Evolutionary conservation across 1,140 invertebrate genomes (phyloP).

Genomic region (Bombus sylvicola): DNA sequence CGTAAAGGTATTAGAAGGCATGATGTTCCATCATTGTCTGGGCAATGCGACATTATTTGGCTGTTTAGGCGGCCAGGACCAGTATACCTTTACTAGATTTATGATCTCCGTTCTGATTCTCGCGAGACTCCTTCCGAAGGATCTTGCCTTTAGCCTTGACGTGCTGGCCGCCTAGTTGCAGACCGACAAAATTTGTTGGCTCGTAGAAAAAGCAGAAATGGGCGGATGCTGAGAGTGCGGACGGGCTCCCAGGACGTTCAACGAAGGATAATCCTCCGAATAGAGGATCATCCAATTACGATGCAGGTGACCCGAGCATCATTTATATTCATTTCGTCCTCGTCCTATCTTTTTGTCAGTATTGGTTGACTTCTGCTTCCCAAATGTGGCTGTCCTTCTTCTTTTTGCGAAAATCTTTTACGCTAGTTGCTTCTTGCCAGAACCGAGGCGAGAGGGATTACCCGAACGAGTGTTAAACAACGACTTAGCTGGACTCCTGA

Average conservation of each 20-base stretch:
- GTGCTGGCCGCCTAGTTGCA: background rate
- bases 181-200: conserved; percentile 47
- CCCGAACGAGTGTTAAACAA: conserved; percentile 71
- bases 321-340: conserved; percentile 75
- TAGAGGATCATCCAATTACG: conserved; percentile 76
- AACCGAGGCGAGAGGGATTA: conserved; percentile 60
- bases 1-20: conserved; percentile 66
- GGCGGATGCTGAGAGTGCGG: conserved; percentile 37
- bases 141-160: background rate
- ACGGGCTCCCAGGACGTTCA: conserved; percentile 61
- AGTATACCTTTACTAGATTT: conserved; percentile 65
- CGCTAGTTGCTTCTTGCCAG: conserved; percentile 3
- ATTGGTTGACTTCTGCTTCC: conserved; percentile 11
- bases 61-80: conserved; percentile 53
- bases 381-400: background rate
- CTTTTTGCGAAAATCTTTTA: background rate
- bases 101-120: conserved; percentile 52
- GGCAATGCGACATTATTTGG: conserved; percentile 69
- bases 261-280: conserved; percentile 72
- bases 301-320: conserved; percentile 71
- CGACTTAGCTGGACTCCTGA: conserved; percentile 63
- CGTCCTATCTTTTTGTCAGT: conserved; percentile 56
- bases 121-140: conserved; percentile 35
- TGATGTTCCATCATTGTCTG: conserved; percentile 66
- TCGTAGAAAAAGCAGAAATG: conserved; percentile 47